phyloP scores from a whole-genome alignment of 2,797 vertebrate genomes.

The Arremon brunneinucha region DNA sequence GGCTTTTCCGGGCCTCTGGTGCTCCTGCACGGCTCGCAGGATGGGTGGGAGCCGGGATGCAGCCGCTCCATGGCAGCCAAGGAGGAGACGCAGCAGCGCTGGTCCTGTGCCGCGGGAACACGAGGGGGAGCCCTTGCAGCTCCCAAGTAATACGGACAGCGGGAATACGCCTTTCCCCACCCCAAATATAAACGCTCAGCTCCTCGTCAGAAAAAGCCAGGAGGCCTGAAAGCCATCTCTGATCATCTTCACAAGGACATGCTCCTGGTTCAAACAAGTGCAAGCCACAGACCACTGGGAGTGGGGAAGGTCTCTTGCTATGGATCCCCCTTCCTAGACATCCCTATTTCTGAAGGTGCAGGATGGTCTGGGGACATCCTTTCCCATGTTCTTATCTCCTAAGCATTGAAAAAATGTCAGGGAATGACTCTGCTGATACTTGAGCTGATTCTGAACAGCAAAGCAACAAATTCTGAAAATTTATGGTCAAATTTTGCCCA shows the following conservation, averaged over 20 bases:
- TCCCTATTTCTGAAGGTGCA: background rate
- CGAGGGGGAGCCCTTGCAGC: constrained; percentile 27
- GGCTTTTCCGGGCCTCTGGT: background rate
- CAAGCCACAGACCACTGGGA: background rate
- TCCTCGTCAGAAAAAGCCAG: background rate
- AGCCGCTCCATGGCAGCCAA: fast-evolving
- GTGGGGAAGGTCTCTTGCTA: background rate
- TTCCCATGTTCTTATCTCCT: background rate
- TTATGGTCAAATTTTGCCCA: background rate
- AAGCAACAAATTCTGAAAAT: background rate
- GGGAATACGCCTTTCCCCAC: background rate
- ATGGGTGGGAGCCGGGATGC: fast-evolving
- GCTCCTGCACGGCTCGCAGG: fast-evolving
- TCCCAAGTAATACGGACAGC: background rate
- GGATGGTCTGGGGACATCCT: background rate
- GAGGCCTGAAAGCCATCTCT: background rate
- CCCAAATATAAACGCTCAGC: background rate
- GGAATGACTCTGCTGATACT: background rate
- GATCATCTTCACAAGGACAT: background rate
- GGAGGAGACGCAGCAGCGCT: background rate
- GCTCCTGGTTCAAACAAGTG: background rate
- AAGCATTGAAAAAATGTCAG: background rate
- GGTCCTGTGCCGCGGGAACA: background rate
- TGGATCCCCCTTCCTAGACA: background rate
- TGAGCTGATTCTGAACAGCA: background rate